phyloP scores from a whole-genome alignment of 2,888 invertebrate genomes.

The Drosophila heteroneura region DNA sequence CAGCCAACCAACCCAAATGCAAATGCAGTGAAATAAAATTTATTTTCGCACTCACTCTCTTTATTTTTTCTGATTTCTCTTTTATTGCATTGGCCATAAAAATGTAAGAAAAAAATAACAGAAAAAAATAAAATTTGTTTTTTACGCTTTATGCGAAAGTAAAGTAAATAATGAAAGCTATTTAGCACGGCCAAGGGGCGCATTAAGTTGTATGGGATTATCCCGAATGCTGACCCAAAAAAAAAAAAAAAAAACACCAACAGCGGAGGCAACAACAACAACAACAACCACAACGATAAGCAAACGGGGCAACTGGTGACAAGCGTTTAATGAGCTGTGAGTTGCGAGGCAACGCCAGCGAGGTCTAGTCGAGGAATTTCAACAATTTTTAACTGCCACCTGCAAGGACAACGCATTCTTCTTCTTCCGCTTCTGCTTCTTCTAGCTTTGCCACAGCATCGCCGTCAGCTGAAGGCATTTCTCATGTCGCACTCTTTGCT shows the following conservation, averaged over 20 bases:
- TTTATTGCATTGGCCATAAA: constrained; percentile 30
- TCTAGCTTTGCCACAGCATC: not conserved
- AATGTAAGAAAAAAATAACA: constrained; percentile 27
- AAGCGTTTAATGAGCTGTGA: constrained; percentile 75
- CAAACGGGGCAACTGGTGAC: constrained; percentile 49
- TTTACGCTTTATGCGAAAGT: constrained; percentile 59
- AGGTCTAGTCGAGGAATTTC: constrained; percentile 57
- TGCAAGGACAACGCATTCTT: constrained; percentile 70
- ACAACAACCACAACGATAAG: constrained; percentile 10
- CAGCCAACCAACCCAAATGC: constrained; percentile 5
- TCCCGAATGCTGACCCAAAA: constrained; percentile 10
- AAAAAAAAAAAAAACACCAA: constrained; percentile 28
- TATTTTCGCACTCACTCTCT: constrained; percentile 20
- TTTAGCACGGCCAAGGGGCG: constrained; percentile 75
- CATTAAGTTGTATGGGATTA: constrained; percentile 66
- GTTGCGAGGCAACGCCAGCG: constrained; percentile 19
- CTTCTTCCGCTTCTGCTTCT: constrained; percentile 2
- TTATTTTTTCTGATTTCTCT: constrained; percentile 13
- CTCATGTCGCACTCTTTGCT: constrained; percentile 14
- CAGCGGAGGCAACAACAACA: constrained; percentile 23
- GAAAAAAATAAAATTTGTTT: constrained; percentile 31
- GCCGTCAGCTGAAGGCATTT: constrained; percentile 42
- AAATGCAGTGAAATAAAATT: constrained; percentile 24
- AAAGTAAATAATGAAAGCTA: constrained; percentile 79
- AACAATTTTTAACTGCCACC: constrained; percentile 78